phyloP scores from a whole-genome alignment of 1,140 invertebrate genomes.

The Zaprionus davidi region DNA sequence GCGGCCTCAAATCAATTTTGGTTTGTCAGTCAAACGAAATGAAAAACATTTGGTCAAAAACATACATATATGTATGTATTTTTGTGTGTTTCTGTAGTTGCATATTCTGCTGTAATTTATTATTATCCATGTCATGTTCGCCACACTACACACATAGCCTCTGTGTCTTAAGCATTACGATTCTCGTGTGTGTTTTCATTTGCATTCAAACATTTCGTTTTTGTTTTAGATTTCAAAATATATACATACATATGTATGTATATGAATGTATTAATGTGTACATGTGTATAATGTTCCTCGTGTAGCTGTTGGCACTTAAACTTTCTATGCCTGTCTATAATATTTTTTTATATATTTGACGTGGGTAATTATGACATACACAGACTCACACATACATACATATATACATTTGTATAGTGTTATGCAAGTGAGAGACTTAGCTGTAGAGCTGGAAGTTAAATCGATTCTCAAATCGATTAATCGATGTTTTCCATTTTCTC shows the following conservation, averaged over 20 bases:
- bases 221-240: conserved; percentile 66
- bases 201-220: conserved; percentile 50
- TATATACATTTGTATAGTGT: conserved; percentile 28
- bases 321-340: conserved; percentile 73
- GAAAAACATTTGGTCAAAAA: conserved; percentile 39
- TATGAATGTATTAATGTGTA: not conserved
- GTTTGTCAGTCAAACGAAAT: conserved; percentile 45
- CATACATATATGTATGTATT: not conserved
- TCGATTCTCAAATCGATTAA: no score
- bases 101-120: conserved; percentile 61
- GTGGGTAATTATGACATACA: conserved; percentile 62
- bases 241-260: not conserved
- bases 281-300: conserved; percentile 29
- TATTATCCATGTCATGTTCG: conserved; percentile 62
- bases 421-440: conserved; percentile 60
- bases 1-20: conserved; percentile 40
- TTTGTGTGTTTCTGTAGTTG: conserved; percentile 4
- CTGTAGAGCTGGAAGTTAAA: not conserved
- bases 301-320: conserved; percentile 77
- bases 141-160: conserved; percentile 18
- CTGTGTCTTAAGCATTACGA: conserved; percentile 35
- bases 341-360: conserved; percentile 58
- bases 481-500: no score
- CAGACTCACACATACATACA: conserved; percentile 10
- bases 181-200: conserved; percentile 54